phyloP scores from a whole-genome alignment of 2,797 vertebrate species.

The Neomorphus geoffroyi region DNA sequence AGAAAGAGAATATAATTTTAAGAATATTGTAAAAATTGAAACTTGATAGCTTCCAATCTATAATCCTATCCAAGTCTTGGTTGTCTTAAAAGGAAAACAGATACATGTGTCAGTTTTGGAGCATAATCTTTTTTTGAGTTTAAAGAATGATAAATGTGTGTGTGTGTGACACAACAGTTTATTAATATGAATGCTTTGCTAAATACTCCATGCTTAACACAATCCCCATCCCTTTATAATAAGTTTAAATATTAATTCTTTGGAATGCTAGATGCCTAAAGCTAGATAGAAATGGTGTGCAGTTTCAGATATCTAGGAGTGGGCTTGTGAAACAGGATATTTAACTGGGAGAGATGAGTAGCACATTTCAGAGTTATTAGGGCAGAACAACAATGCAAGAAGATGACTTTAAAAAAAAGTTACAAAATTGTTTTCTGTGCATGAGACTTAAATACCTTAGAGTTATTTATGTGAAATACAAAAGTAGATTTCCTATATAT shows the following conservation, averaged over 20 bases:
- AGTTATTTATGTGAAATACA: conserved; percentile 52
- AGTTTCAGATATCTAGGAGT: conserved; percentile 79
- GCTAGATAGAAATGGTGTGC: conserved; percentile 76
- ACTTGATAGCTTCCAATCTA: conserved; percentile 54
- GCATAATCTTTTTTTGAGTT: conserved; percentile 52
- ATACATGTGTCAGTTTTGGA: conserved; percentile 63
- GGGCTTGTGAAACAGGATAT: conserved; percentile 82
- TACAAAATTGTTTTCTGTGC: conserved; percentile 69
- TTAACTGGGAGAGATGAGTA: conserved; percentile 77
- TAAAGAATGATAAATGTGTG: conserved; percentile 63
- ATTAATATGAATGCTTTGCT: conserved; percentile 74
- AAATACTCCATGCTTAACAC: conserved; percentile 75
- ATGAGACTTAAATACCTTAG: conserved; percentile 66
- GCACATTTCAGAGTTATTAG: conserved; percentile 75
- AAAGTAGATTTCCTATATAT: neutral
- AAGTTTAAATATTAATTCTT: conserved; percentile 85
- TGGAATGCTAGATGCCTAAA: conserved; percentile 82
- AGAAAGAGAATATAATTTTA: conserved; percentile 70
- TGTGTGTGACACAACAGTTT: conserved; percentile 54
- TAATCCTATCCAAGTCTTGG: conserved; percentile 56
- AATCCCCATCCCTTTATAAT: conserved; percentile 79
- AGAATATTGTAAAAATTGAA: conserved; percentile 67
- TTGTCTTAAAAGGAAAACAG: conserved; percentile 41
- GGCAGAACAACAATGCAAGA: conserved; percentile 62
- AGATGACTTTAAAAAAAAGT: conserved; percentile 59